Conservation (phyloP, 37 sponge, comb jelly and placozoan genomes). For the Hormiphora californensis region DNA sequence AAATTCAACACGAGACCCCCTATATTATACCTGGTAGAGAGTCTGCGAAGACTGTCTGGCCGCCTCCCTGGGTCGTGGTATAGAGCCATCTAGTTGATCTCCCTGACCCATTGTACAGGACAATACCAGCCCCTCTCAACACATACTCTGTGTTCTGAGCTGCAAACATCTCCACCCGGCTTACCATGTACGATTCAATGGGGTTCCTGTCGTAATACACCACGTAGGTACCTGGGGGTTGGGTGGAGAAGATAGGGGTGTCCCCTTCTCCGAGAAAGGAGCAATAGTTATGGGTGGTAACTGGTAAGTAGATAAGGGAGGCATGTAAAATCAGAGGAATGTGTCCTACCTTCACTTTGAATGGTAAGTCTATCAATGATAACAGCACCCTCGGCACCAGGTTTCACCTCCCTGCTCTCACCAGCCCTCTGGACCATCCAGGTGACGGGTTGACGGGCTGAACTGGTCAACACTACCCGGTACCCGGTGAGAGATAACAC, state of each 20-base stretch:
- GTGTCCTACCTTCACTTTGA: not conserved
- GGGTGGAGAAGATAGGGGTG: too few species aligned
- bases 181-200: not conserved
- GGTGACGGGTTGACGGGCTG: not conserved
- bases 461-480: not conserved
- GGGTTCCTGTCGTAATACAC: not conserved
- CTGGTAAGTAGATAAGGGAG: too few species aligned
- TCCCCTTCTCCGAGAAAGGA: too few species aligned
- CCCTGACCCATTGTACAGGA: not conserved
- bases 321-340: too few species aligned
- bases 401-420: not conserved
- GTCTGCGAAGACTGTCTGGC: too few species aligned
- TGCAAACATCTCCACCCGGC: not conserved
- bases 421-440: constrained; percentile 7
- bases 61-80: too few species aligned
- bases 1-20: too few species aligned
- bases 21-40: too few species aligned
- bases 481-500: not conserved
- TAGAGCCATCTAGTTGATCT: not conserved
- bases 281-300: too few species aligned
- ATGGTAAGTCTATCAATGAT: not conserved
- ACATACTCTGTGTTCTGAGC: not conserved
- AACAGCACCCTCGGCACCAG: not conserved
- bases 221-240: not conserved
- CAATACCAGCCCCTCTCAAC: not conserved